A percentile compares a stretch with the other conserved stretches of the same genome.
Evolutionary conservation across 2,888 invertebrate genomes (phyloP).

Genomic region (Boloria selene): DNA sequence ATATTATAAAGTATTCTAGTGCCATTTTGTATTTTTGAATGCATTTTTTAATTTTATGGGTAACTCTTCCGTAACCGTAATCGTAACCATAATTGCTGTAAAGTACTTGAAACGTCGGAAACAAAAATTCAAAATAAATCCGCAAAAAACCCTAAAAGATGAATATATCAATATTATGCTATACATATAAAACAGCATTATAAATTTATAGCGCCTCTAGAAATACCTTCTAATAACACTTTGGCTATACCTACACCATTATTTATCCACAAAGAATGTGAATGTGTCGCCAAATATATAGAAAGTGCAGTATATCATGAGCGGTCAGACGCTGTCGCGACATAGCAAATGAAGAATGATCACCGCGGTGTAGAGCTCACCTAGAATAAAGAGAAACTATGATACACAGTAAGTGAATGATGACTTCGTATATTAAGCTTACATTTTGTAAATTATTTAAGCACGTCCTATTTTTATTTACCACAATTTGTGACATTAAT

Average conservation of each 20-base stretch:
- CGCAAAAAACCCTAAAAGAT: no score
- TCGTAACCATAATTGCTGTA: no score
- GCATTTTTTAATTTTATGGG: no score
- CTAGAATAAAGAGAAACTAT: conserved; percentile 41
- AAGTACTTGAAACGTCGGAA: no score
- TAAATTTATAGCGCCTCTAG: no score
- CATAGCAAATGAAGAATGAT: conserved; percentile 77
- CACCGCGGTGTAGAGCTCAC: conserved; percentile 57
- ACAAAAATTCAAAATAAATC: no score
- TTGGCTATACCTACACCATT: neutral
- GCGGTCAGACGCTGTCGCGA: conserved; percentile 32
- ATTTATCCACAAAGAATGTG: neutral
- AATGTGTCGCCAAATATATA: conserved; percentile 6
- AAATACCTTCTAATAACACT: neutral
- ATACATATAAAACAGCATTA: no score
- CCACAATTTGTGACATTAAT: no score
- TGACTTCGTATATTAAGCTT: conserved; percentile 43
- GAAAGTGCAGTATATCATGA: conserved; percentile 26
- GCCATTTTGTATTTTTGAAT: no score
- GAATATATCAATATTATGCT: no score
- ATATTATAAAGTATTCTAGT: no score
- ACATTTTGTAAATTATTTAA: neutral
- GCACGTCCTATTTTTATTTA: neutral
- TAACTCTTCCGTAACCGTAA: no score
- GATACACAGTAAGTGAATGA: conserved; percentile 77